These are phyloP conservation scores for Pseudomyrmex gracilis DNA, from an alignment of 1,140 invertebrate species.

Conservation along the genomic window DNA sequence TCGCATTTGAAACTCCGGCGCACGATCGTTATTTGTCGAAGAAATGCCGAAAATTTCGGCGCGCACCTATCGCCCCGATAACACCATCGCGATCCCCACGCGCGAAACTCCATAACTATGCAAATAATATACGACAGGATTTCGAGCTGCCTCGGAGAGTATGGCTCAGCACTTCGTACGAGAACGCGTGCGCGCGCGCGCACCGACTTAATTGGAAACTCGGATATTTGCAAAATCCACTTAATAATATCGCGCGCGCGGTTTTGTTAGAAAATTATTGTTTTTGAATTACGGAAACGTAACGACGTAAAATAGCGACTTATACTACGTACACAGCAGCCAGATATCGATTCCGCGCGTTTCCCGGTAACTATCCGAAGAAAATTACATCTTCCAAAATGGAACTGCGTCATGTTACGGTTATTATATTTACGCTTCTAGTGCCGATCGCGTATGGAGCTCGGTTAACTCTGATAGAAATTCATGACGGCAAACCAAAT, in stretches of 20 bases:
- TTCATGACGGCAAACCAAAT: background rate
- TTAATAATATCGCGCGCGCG: slow-evolving; percentile 29
- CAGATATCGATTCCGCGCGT: background rate
- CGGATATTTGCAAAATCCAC: slow-evolving; percentile 25
- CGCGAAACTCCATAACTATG: slow-evolving; percentile 55
- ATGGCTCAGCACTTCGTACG: background rate
- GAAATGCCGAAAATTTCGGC: slow-evolving; percentile 55
- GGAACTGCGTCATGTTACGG: background rate
- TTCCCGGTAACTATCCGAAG: background rate
- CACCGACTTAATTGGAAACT: slow-evolving; percentile 42
- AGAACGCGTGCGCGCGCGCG: background rate
- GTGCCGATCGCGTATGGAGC: background rate
- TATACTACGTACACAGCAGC: background rate
- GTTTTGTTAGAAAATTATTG: slow-evolving; percentile 31
- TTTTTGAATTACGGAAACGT: slow-evolving; percentile 29
- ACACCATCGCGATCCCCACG: slow-evolving; percentile 1
- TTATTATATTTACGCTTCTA: slow-evolving; percentile 13
- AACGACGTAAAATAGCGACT: slow-evolving; percentile 3
- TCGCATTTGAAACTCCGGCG: slow-evolving; percentile 30
- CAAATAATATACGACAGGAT: slow-evolving; percentile 57
- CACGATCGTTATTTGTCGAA: slow-evolving; percentile 37
- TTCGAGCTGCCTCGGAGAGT: slow-evolving; percentile 27
- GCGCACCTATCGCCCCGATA: slow-evolving; percentile 31
- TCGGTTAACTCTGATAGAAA: background rate
- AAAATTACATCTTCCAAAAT: slow-evolving; percentile 11